Base-by-base conservation (phyloP, 2,888 invertebrate species). In the Masnerella sp. region DNA sequence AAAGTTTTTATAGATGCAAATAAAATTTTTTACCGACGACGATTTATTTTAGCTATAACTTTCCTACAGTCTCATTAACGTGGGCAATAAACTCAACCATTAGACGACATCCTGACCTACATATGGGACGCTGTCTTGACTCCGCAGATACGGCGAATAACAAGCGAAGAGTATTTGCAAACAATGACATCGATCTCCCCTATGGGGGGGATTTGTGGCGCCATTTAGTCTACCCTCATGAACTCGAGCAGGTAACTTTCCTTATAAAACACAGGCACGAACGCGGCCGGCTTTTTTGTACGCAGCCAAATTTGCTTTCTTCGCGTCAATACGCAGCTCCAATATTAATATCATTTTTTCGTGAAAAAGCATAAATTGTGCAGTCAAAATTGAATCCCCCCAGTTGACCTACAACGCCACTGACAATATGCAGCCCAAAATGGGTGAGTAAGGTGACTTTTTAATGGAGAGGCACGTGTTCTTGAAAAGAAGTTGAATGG, bases 101-200 rank as follows among this genome's bases (percentile, higher is more conserved):
- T 25, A 51, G 52, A 17, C 79, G 79, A 76, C 80, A 78, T 75
- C 75, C 71, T 79, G 77, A 77, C 78, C 78, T 72, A 80, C 71
- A 78, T 79, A 59, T 40, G 62, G 62, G 45, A 69, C 65, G 38
- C 43, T 43, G 52, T 69, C 49, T 56, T 38, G 70, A 43, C 30
- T 49, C 38, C 54, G 58, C 49, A 51, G 42, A 65, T 65, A 40
- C 69, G 56, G 40, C 61, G 61, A 49, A 38, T 12, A 30, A 68
- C 32, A 36, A 58, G 49, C 67, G 59, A 49, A 77, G 74, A 77
- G 76, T 82, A 81, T 82, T 82, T 80, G 79, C 78, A 82, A 81
- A 81, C 79, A 83, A 81, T 80, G 80, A 80, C 78, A 82, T 84
- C 82, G 84, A 82, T 83, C 82, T 76, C 56, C 62, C 74, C 51